phyloP scores from a whole-genome alignment of 1,140 invertebrate genomes.

The Psix sp. region DNA sequence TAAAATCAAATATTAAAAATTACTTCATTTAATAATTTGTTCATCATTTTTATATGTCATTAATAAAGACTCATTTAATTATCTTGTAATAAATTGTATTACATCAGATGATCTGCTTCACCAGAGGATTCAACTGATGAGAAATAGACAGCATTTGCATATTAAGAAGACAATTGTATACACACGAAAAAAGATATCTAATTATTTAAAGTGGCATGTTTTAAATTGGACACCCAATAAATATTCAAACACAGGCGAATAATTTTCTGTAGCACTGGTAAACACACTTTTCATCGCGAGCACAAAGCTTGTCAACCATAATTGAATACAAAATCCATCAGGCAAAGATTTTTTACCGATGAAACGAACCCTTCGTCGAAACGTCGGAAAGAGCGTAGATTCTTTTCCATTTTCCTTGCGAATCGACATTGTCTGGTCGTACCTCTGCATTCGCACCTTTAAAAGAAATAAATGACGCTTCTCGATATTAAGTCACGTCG shows the following conservation, averaged over 20 bases:
- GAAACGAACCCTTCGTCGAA: slow-evolving; percentile 44
- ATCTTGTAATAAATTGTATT: not conserved
- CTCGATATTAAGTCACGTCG: slow-evolving; percentile 58
- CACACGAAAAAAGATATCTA: slow-evolving; percentile 22
- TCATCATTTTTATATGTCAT: no score
- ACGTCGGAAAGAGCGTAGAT: slow-evolving; percentile 28
- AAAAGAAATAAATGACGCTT: slow-evolving; percentile 65
- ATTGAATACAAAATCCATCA: slow-evolving; percentile 56
- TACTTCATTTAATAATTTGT: no score
- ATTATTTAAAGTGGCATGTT: slow-evolving; percentile 35
- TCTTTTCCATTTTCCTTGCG: slow-evolving; percentile 33
- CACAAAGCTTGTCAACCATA: slow-evolving; percentile 42
- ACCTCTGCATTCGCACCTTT: slow-evolving; percentile 36
- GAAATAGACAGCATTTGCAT: no score
- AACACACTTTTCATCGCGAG: slow-evolving; percentile 43
- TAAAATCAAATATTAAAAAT: no score
- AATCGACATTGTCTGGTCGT: slow-evolving; percentile 44
- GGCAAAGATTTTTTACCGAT: slow-evolving; percentile 42
- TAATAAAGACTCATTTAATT: no score
- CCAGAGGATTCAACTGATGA: no score
- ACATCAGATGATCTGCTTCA: no score
- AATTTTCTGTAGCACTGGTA: slow-evolving; percentile 21
- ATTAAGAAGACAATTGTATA: no score
- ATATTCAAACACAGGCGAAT: slow-evolving; percentile 27
- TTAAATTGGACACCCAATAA: slow-evolving; percentile 26